Evolutionary conservation across 2,888 invertebrate genomes (phyloP), one percentile per base, ranked within the genome.

Genomic region (Euproctis similis): DNA sequence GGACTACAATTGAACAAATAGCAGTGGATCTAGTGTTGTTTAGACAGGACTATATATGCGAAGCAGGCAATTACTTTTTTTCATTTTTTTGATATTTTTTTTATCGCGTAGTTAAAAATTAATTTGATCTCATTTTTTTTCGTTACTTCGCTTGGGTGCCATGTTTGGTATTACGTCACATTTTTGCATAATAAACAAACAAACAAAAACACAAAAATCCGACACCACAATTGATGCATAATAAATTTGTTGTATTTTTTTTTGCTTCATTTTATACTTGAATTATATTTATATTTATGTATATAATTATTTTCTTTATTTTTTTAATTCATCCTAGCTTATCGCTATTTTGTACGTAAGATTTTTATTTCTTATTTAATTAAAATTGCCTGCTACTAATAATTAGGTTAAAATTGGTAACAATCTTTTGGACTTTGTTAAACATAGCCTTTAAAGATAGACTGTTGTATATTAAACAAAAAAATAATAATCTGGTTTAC

Each of bases 401-500:
- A 45, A 46, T 54, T 48, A 56, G 47, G 42, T 46, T 42, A 43
- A 42, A 41, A 12, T 36, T 55, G 55, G 52, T 44, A 44, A 45
- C 50, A 52, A 66, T 63, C 72, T 75, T 77, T 81, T 74, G 82
- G 80, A 82, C 77, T 76, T 82, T 76, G 75, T 77, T 14, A 74
- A 62, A 66, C n/a, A 80, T 82, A 84, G 84, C 84, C 84, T 84
- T 81, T n/a, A n/a, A n/a, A 82, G 77, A 84, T 84, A 82, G 84
- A 84, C 84, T 84, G 84, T 81, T 72, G 74, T 25, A 76, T 75
- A 76, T 74, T 77, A 80, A 75, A n/a, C n/a, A n/a, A n/a, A n/a
- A n/a, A 70, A 67, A 73, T 76, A 76, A 76, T 67, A 63, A 74
- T n/a, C n/a, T n/a, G n/a, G n/a, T n/a, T n/a, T n/a, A n/a, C n/a